Evolutionary conservation across 53 echinoderm and acorn worm genomes (phyloP).

Genomic region (Paracentrotus lividus): DNA sequence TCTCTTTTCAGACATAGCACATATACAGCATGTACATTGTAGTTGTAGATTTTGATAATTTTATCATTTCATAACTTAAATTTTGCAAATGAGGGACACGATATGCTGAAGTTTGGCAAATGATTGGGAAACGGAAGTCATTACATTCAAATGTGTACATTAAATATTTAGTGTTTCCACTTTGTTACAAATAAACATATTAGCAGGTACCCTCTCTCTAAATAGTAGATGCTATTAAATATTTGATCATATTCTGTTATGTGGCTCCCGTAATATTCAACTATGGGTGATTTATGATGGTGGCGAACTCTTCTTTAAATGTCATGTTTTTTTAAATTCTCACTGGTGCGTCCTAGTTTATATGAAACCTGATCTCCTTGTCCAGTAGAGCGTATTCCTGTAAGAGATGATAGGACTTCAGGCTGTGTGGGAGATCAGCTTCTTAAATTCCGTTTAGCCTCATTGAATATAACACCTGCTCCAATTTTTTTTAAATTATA

Average conservation of each 20-base stretch:
- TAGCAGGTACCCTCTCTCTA: background rate
- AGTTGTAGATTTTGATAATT: too few relatives aligned
- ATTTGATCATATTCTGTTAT: constrained; percentile 20
- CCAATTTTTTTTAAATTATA: too few relatives aligned
- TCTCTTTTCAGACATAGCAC: too few relatives aligned
- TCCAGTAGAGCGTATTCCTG: constrained; percentile 35
- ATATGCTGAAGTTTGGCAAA: too few relatives aligned
- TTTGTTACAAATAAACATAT: background rate
- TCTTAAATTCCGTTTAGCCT: background rate
- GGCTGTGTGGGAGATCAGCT: background rate
- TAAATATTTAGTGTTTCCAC: background rate
- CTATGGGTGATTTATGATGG: constrained; percentile 40
- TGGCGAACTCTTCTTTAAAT: constrained; percentile 21
- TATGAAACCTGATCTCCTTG: constrained; percentile 40
- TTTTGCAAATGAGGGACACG: too few relatives aligned
- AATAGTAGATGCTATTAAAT: background rate
- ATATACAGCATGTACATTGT: too few relatives aligned
- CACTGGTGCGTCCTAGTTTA: constrained; percentile 25
- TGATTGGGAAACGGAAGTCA: too few relatives aligned
- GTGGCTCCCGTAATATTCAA: background rate
- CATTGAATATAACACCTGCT: background rate
- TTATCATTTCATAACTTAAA: too few relatives aligned
- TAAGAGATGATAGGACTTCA: background rate
- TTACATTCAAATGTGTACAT: too few relatives aligned
- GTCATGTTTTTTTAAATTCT: constrained; percentile 52